Percentiles rank a stretch among this genome's conserved stretches.
Evolutionary conservation across 2,888 invertebrate species (phyloP).

Genomic region (Thymelicus lineola): DNA sequence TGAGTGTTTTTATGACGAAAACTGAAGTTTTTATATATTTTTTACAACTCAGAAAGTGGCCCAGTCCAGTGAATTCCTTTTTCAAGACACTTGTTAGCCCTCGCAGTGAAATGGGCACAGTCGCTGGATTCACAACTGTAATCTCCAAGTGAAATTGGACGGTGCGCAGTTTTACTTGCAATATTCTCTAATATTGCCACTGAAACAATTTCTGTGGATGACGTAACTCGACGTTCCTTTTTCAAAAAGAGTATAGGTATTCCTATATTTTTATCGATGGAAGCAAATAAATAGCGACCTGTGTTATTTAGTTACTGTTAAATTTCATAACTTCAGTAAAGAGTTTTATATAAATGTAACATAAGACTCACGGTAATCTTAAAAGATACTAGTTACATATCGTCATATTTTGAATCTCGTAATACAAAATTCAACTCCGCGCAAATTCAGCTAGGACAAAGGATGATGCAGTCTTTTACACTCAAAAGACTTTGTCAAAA

Average conservation of each 20-base stretch:
- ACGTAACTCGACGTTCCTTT: conserved; percentile 1
- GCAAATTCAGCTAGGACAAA: no score
- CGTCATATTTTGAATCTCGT: no score
- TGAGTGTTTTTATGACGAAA: neutral
- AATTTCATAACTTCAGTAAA: no score
- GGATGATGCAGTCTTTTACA: no score
- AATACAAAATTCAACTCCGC: no score
- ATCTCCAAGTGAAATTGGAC: conserved; percentile 36
- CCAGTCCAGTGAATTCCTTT: neutral
- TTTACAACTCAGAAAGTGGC: neutral
- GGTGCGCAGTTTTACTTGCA: conserved; percentile 26
- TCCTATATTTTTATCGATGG: neutral
- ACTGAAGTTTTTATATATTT: neutral
- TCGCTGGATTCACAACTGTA: conserved; percentile 19
- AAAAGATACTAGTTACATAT: no score
- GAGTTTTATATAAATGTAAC: no score
- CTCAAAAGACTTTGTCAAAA: no score
- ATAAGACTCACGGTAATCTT: no score
- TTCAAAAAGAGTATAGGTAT: neutral
- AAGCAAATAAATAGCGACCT: neutral
- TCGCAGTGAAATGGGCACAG: conserved; percentile 8
- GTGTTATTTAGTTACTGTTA: neutral
- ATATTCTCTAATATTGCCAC: conserved; percentile 21
- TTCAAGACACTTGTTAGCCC: conserved; percentile 7
- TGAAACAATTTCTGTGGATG: conserved; percentile 14